These are phyloP conservation scores for Ctenodactylus gundi DNA, from an alignment of 2,113 vertebrate species.

Conservation along the genomic window DNA sequence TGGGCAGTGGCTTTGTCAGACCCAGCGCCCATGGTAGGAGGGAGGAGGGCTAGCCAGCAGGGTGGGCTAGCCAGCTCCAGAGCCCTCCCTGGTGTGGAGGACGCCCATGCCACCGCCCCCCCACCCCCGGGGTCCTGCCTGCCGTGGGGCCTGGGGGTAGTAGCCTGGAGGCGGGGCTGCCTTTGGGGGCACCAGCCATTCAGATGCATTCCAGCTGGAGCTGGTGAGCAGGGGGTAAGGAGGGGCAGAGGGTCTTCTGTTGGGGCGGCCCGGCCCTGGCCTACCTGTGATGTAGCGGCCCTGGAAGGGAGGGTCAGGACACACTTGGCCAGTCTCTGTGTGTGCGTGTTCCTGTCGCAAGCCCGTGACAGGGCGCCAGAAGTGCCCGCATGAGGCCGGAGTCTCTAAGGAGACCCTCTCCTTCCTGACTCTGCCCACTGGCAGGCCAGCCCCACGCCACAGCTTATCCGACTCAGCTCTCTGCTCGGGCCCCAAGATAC, in stretches of 20 bases:
- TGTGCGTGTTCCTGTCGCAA: too few relatives aligned
- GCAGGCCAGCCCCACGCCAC: background rate
- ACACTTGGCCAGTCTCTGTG: too few relatives aligned
- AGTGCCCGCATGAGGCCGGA: too few relatives aligned
- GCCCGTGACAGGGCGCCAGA: too few relatives aligned
- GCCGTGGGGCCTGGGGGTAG: background rate
- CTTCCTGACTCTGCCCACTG: background rate
- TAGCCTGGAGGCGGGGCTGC: background rate
- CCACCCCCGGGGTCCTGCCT: background rate
- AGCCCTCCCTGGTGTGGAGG: background rate
- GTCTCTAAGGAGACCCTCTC: too few relatives aligned
- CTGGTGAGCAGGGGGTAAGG: background rate
- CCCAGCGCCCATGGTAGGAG: background rate
- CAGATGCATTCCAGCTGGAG: background rate
- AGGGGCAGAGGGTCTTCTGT: background rate
- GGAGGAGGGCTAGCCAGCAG: accelerated
- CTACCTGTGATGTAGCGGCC: too few relatives aligned
- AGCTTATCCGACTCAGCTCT: too few relatives aligned
- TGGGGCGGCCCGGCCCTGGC: background rate
- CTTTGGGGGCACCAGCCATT: background rate
- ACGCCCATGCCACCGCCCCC: background rate
- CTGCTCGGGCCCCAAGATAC: too few relatives aligned
- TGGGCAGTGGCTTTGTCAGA: too few relatives aligned
- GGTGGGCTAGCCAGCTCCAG: background rate
- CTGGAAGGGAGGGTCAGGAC: too few relatives aligned